phyloP scores from a whole-genome alignment of 2,888 invertebrate genomes.

The Drosophila formosana region DNA sequence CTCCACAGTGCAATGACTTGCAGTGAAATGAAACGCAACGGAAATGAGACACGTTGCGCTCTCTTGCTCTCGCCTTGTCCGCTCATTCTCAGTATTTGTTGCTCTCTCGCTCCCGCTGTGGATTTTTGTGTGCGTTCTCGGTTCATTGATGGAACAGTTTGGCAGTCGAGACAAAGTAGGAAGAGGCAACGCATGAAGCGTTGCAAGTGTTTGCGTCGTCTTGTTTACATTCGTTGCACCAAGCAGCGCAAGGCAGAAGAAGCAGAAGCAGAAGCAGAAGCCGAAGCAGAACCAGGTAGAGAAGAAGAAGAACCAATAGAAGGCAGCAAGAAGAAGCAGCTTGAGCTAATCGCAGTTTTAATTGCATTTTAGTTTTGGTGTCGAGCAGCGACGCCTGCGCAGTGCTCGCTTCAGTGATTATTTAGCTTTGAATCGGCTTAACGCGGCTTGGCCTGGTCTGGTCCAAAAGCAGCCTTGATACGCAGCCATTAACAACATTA shows the following conservation, averaged over 20 bases:
- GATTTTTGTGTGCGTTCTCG: conserved; percentile 35
- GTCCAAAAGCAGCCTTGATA: conserved; percentile 52
- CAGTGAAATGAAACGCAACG: conserved; percentile 64
- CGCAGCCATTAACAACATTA: conserved; percentile 60
- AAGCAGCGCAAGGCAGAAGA: conserved; percentile 12
- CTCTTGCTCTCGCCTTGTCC: conserved; percentile 8
- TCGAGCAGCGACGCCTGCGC: conserved; percentile 61
- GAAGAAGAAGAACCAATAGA: conserved; percentile 13
- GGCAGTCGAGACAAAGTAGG: conserved; percentile 58
- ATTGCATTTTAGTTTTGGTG: conserved; percentile 66
- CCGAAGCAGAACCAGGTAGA: conserved; percentile 6
- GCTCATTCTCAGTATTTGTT: neutral
- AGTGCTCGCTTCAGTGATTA: conserved; percentile 44
- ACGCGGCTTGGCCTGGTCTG: conserved; percentile 3
- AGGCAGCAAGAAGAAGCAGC: conserved; percentile 13
- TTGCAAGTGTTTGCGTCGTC: conserved; percentile 47
- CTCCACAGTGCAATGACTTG: conserved; percentile 45
- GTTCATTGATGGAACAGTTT: conserved; percentile 70
- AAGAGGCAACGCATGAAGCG: conserved; percentile 44
- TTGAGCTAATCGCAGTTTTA: conserved; percentile 59
- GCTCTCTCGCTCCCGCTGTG: conserved; percentile 5
- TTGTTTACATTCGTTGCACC: conserved; percentile 48
- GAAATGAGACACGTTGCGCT: conserved; percentile 56
- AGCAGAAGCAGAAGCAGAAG: conserved; percentile 14
- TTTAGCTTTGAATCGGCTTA: conserved; percentile 56